phyloP scores from a whole-genome alignment of 1,140 invertebrate species.

The Pachypsylla venusta region DNA sequence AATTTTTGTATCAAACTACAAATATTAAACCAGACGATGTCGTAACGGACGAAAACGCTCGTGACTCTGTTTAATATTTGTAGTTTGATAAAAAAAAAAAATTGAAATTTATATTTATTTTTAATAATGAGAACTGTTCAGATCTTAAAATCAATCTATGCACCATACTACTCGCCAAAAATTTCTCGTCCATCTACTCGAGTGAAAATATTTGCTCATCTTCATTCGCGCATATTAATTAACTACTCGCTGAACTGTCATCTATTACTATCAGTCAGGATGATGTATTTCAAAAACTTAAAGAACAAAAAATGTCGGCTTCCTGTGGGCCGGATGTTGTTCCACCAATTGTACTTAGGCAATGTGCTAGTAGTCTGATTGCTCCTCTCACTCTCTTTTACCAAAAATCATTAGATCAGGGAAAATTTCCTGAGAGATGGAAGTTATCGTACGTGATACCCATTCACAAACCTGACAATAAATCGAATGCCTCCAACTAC shows the following conservation, averaged over 20 bases:
- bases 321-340: neutral
- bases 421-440: slow-evolving; percentile 7
- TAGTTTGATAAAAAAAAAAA: too few relatives aligned
- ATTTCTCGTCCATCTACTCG: neutral
- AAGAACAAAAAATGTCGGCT: neutral
- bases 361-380: neutral
- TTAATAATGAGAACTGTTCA: too few relatives aligned
- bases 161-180: too few relatives aligned
- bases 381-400: neutral
- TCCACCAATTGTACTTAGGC: neutral
- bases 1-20: too few relatives aligned
- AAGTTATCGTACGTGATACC: slow-evolving; percentile 15
- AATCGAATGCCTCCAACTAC: slow-evolving; percentile 17
- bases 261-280: too few relatives aligned
- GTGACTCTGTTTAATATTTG: too few relatives aligned
- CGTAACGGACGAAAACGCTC: too few relatives aligned
- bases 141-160: too few relatives aligned
- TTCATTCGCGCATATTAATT: neutral
- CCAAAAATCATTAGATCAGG: neutral
- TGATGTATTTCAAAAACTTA: too few relatives aligned
- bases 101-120: too few relatives aligned
- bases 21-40: too few relatives aligned
- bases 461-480: slow-evolving; percentile 16
- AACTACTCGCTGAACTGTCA: too few relatives aligned
- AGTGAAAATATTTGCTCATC: neutral